Evolutionary conservation across 1,140 invertebrate species (phyloP), one percentile per base, ranked within the genome.

Genomic region (Bombus consobrinus): DNA sequence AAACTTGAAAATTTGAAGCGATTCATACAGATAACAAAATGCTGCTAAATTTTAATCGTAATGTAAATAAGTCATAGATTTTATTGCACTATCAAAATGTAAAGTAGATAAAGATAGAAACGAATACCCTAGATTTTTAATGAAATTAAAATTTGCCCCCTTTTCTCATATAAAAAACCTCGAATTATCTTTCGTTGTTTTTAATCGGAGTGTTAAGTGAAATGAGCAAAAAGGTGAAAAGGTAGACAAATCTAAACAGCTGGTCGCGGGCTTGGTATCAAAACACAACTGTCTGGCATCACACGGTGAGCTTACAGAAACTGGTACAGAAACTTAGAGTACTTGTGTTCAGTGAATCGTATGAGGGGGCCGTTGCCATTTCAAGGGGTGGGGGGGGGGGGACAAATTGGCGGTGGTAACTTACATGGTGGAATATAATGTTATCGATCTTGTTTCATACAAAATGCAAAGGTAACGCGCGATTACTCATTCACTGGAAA

Each of bases 341-440:
- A 39, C 66, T 80, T 53, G 34, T 37, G 41, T 28, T 37, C 62
- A 47, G 77, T 79, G 77, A 79, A 69, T 77, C 41, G 57, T 28
- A 74, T 68, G 84, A 89, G 41, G 62, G 68, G 59, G 22, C 57
- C 41, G 71, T 88, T 89, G 91, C 90, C 86, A 80, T 89, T 93
- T 92, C 89, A 92, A 53, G 47, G 18, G 6, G 47, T 0, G 6
- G 47, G 18, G 2, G 87, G 2, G 87, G 87, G 64, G 28, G 71
- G 74, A 86, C 37, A 62, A 34, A 66, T 62, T 32, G 66, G 8
- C 39, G 10, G 75, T 41, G 37, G 75, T 64, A 9, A 37, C 75
- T 43, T 62, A 68, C 32, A 39, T 34, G 28, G 34, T 25, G 9
- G 64, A 37, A 47, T 79, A 66, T 68, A 79, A 78, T 79, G 41